phyloP scores from a whole-genome alignment of 2,888 invertebrate species.

The Lamellibrachia columna region DNA sequence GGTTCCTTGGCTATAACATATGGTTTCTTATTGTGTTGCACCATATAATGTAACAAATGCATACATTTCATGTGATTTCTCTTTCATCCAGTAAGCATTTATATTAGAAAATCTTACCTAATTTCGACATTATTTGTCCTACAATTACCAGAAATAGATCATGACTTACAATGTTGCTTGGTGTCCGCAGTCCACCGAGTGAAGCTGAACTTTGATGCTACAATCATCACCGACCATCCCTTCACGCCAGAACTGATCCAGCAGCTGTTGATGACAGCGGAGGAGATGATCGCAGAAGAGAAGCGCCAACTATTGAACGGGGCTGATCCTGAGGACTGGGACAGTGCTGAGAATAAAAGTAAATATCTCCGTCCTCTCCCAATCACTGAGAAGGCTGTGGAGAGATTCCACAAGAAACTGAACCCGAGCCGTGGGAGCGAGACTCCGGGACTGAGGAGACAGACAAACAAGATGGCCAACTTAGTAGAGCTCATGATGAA shows the following conservation, averaged over 20 bases:
- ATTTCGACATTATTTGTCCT: not conserved
- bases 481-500: conserved; percentile 28
- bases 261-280: conserved; percentile 45
- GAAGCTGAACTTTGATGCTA: conserved; percentile 49
- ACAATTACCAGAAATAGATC: not conserved
- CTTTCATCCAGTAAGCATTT: not conserved
- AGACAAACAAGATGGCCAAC: conserved; percentile 24
- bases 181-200: conserved; percentile 53
- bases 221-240: conserved; percentile 48
- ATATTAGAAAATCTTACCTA: not conserved
- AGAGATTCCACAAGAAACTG: not conserved
- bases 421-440: not conserved
- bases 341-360: conserved; percentile 39
- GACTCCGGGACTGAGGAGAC: not conserved
- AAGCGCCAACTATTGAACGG: conserved; percentile 40
- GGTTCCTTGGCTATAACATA: too few species aligned
- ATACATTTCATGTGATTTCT: not conserved
- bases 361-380: conserved; percentile 43
- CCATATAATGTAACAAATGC: not conserved
- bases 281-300: conserved; percentile 38
- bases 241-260: conserved; percentile 42
- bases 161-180: not conserved
- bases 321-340: conserved; percentile 42
- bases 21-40: too few species aligned
- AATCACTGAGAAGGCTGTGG: not conserved